Conservation (phyloP, 2,797 vertebrate genomes). For the Harpagifer antarcticus region DNA sequence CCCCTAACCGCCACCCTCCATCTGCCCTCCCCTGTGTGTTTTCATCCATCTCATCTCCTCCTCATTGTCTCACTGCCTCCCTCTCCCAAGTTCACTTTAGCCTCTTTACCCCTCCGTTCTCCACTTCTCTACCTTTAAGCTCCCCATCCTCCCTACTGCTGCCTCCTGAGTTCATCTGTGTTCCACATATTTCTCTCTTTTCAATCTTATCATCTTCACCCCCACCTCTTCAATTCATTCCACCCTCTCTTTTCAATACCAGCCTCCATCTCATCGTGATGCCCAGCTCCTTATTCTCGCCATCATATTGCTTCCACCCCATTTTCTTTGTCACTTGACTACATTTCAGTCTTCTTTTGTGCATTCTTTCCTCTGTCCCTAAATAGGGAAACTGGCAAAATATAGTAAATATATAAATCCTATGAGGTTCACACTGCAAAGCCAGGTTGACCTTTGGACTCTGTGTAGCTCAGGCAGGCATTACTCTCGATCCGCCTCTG, state of each 20-base stretch:
- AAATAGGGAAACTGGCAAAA: background rate
- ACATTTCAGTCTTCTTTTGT: constrained; percentile 29
- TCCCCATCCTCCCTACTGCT: background rate
- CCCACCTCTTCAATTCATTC: constrained; percentile 33
- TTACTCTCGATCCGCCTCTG: background rate
- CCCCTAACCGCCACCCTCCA: background rate
- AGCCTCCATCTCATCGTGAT: constrained; percentile 38
- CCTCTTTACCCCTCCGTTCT: background rate
- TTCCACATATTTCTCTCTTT: constrained; percentile 29
- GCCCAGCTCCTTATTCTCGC: constrained; percentile 13
- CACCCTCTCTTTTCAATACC: constrained; percentile 24
- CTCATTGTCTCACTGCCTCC: constrained; percentile 19
- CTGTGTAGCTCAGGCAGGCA: background rate
- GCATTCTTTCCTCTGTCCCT: constrained; percentile 2
- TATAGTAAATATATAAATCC: constrained; percentile 13
- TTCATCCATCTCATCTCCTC: constrained; percentile 34
- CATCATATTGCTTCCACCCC: constrained; percentile 4
- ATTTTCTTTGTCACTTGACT: constrained; percentile 6
- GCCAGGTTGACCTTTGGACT: constrained; percentile 13
- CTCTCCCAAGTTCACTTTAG: constrained; percentile 21
- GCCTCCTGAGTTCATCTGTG: constrained; percentile 31
- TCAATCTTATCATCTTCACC: constrained; percentile 13
- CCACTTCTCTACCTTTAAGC: background rate
- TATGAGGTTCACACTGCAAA: background rate
- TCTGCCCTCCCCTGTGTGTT: constrained; percentile 18